Percentiles rank a stretch among this genome's conserved stretches.
phyloP scores from a whole-genome alignment of 1,140 invertebrate species.

The Orius insidiosus region DNA sequence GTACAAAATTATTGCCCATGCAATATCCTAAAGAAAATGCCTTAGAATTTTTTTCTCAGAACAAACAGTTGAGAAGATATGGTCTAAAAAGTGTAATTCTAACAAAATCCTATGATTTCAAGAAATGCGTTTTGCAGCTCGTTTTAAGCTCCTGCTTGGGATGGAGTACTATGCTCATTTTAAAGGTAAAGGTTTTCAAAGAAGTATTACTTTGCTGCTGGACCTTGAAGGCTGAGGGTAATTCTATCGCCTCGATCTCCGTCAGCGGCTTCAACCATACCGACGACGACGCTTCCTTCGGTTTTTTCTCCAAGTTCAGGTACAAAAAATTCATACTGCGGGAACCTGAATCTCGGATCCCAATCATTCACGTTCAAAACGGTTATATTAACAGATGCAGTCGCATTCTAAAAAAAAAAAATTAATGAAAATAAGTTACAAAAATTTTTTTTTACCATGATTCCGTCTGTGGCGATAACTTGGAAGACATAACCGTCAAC shows the following conservation, averaged over 20 bases:
- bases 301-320: slow-evolving; percentile 27
- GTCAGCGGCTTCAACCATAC: slow-evolving; percentile 48
- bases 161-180: not conserved
- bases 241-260: slow-evolving; percentile 59
- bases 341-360: slow-evolving; percentile 74
- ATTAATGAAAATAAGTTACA: not conserved
- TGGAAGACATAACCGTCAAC: slow-evolving; percentile 51
- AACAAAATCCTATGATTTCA: no score
- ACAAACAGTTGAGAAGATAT: no score
- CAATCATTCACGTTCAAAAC: slow-evolving; percentile 82
- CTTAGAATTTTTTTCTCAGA: no score
- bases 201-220: slow-evolving; percentile 39
- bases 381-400: slow-evolving; percentile 51
- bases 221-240: slow-evolving; percentile 47
- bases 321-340: slow-evolving; percentile 69
- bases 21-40: no score
- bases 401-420: slow-evolving; percentile 51
- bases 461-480: slow-evolving; percentile 69
- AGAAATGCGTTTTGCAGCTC: not conserved
- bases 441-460: slow-evolving; percentile 33
- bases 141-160: not conserved
- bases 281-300: slow-evolving; percentile 38
- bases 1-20: no score
- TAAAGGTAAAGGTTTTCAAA: not conserved
- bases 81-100: no score